phyloP scores from a whole-genome alignment of 1,140 invertebrate species.

The Seison nebaliae region DNA sequence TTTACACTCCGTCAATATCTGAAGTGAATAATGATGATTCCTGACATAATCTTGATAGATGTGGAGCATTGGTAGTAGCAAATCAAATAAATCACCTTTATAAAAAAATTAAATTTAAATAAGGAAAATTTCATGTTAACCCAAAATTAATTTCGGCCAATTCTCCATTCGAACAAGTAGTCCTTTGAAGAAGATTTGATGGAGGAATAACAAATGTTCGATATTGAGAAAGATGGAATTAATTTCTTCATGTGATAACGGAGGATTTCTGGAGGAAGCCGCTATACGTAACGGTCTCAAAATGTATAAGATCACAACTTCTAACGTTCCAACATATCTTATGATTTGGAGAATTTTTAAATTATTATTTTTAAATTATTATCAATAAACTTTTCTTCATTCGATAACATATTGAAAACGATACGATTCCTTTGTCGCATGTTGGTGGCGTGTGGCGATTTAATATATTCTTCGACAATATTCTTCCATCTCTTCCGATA shows the following conservation, averaged over 20 bases:
- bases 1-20: constrained; percentile 73
- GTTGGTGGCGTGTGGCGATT: constrained; percentile 67
- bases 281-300: constrained; percentile 66
- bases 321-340: constrained; percentile 72
- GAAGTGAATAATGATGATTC: constrained; percentile 68
- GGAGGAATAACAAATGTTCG: constrained; percentile 67
- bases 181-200: constrained; percentile 82
- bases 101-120: constrained; percentile 21
- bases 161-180: constrained; percentile 62
- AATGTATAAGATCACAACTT: constrained; percentile 66
- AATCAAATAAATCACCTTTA: constrained; percentile 65
- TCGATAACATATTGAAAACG: constrained; percentile 68
- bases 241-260: constrained; percentile 69
- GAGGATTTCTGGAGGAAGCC: constrained; percentile 64
- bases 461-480: constrained; percentile 71
- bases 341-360: constrained; percentile 24
- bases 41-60: constrained; percentile 80
- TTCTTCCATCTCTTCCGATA: constrained; percentile 75
- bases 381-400: constrained; percentile 38
- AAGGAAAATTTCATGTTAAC: constrained; percentile 27
- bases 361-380: constrained; percentile 7
- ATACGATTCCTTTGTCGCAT: constrained; percentile 74
- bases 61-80: constrained; percentile 65
- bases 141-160: constrained; percentile 63
- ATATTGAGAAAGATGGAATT: constrained; percentile 77